Evolutionary conservation across 2,113 vertebrate genomes (phyloP).

Genomic region (Charadrius vociferus): DNA sequence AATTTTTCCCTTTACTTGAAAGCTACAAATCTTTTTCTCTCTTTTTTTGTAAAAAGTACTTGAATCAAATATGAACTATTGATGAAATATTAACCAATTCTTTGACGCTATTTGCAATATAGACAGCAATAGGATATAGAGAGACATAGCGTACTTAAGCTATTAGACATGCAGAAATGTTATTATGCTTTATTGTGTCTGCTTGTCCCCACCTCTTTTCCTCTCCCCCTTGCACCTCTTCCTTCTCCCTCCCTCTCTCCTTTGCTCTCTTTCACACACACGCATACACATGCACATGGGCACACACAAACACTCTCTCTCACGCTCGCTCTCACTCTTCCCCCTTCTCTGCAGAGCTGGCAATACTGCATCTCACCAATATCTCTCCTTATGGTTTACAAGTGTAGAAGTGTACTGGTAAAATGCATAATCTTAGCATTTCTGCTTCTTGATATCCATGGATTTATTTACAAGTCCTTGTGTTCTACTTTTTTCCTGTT

Average conservation of each 20-base stretch:
- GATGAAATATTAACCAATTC: slow-evolving; percentile 73
- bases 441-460: slow-evolving; percentile 75
- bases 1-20: background rate
- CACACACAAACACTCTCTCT: background rate
- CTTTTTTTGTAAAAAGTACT: background rate
- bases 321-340: background rate
- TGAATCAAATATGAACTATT: slow-evolving; percentile 66
- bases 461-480: slow-evolving; percentile 77
- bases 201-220: slow-evolving; percentile 66
- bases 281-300: background rate
- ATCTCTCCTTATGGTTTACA: slow-evolving; percentile 75
- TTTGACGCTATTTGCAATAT: slow-evolving; percentile 69
- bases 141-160: slow-evolving; percentile 73
- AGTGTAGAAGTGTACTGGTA: slow-evolving; percentile 67
- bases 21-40: background rate
- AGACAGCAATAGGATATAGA: slow-evolving; percentile 32
- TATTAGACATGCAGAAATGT: slow-evolving; percentile 97
- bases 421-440: slow-evolving; percentile 75
- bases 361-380: slow-evolving; percentile 83
- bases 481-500: slow-evolving; percentile 64
- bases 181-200: slow-evolving; percentile 92
- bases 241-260: background rate
- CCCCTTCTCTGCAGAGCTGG: slow-evolving; percentile 58
- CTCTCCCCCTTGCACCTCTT: background rate
- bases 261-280: background rate